Conservation (phyloP, 2,797 vertebrate species). For the Tapirus indicus region DNA sequence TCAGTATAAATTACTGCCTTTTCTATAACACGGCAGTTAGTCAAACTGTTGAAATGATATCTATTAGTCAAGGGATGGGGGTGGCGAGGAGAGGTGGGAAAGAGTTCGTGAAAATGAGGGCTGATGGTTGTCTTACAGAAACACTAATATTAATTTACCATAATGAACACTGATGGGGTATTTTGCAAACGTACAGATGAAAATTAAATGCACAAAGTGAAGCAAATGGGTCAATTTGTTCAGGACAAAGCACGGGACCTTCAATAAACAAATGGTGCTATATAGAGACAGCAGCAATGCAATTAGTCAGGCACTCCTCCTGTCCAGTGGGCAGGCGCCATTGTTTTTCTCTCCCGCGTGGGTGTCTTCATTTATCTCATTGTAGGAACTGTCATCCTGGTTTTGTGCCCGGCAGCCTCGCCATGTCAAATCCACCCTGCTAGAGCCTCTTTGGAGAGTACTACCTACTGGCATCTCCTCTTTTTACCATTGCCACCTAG, state of each 20-base stretch:
- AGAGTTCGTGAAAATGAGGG: constrained; percentile 87
- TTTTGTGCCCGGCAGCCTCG: constrained; percentile 53
- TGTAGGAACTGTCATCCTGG: constrained; percentile 45
- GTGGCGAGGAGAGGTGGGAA: constrained; percentile 79
- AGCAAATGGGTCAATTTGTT: constrained; percentile 90
- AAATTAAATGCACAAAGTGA: constrained; percentile 87
- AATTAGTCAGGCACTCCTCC: constrained; percentile 80
- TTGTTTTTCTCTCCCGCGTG: constrained; percentile 47
- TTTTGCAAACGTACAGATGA: constrained; percentile 81
- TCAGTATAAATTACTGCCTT: constrained; percentile 96
- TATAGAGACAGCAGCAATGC: constrained; percentile 71
- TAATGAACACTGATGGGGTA: constrained; percentile 81
- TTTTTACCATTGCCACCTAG: constrained; percentile 45
- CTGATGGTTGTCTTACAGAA: constrained; percentile 84
- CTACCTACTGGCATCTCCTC: background rate
- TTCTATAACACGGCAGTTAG: constrained; percentile 91
- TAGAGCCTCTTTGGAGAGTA: background rate
- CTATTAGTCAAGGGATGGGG: constrained; percentile 87
- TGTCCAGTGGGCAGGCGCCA: constrained; percentile 60
- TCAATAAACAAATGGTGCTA: constrained; percentile 82
- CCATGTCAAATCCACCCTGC: constrained; percentile 29
- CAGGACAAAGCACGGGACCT: constrained; percentile 80
- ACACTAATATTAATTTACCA: constrained; percentile 87
- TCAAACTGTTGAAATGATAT: constrained; percentile 92
- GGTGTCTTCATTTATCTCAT: constrained; percentile 71